Evolutionary conservation across 1,140 invertebrate genomes (phyloP), one percentile per base, ranked within the genome.

Genomic region (Tyrophagus putrescentiae): DNA sequence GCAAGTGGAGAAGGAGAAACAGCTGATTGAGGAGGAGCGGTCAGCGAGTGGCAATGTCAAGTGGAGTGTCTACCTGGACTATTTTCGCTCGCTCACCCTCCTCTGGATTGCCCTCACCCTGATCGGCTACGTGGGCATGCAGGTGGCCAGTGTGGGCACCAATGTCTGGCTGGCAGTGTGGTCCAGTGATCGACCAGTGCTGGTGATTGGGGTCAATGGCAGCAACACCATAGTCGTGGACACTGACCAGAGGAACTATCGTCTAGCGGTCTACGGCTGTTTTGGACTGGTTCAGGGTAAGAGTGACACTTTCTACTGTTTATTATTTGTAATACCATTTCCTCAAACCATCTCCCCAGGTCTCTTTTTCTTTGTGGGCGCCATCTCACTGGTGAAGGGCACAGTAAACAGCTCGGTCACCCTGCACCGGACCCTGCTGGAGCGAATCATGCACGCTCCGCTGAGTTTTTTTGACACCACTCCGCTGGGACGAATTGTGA

Each of bases 1-100:
- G 29, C 7, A 13, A 39, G 21, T 9, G 11, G 53, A 7, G 11
- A 27, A 44, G 34, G 27, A 60, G n/a, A 34, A 11, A 66, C 85
- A 89, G 73, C 74, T 93, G 2, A 91, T 92, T 65, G 86, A 92
- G 73, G 76, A 76, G 1, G 89, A 94, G 70, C 27, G 18, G 7
- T 28, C 58, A 1, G 57, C 59, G 52, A 45, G 41, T 28, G 61
- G 61, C 28, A 32, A 39, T 9, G 61, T 62, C 2, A 61, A 60
- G 29, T 50, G 6, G 9, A 48, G 16, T 7, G 59, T 62, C 23
- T 60, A 62, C 18, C 21, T 44, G 4, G n/a, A 50, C 6, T 62
- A 41, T 27, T 62, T 62, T n/a, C 39, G 33, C 29, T 31, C 41
- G 16, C n/a, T 62, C 21, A 31, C 18, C 3, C 6, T 48, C 16